Percentiles rank a stretch among this genome's conserved stretches.
phyloP scores from a whole-genome alignment of 2,888 invertebrate genomes.

The Microctonus brassicae region DNA sequence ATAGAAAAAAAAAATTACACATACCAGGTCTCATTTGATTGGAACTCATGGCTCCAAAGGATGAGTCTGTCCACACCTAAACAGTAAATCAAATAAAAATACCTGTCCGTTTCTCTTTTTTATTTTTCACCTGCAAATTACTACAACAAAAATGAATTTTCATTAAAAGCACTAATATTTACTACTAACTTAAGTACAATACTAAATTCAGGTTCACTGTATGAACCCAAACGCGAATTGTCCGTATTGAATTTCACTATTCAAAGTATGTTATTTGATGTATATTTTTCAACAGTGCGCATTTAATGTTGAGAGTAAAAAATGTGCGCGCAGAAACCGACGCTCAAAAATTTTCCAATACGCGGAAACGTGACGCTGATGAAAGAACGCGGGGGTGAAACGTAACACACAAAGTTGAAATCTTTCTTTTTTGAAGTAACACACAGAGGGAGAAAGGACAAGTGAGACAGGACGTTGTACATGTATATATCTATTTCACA shows the following conservation, averaged over 20 bases:
- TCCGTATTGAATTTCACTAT: slow-evolving; percentile 48
- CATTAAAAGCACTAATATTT: not conserved
- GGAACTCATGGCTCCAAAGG: slow-evolving; percentile 84
- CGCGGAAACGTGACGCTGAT: slow-evolving; percentile 25
- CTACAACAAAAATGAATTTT: not conserved
- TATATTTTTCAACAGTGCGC: too few relatives aligned
- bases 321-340: slow-evolving; percentile 3
- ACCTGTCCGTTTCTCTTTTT: not conserved
- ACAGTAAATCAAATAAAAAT: slow-evolving; percentile 57
- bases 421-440: not conserved
- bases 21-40: slow-evolving; percentile 85
- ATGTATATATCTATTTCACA: not conserved
- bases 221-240: not conserved
- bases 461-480: not conserved
- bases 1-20: slow-evolving; percentile 27
- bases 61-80: slow-evolving; percentile 78
- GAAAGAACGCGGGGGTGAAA: slow-evolving; percentile 21
- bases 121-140: not conserved
- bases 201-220: too few relatives aligned
- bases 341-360: slow-evolving; percentile 16
- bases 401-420: slow-evolving; percentile 19
- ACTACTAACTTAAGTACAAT: too few relatives aligned
- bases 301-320: not conserved
- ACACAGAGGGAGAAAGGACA: slow-evolving; percentile 2
- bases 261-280: too few relatives aligned